Evolutionary conservation across 2,888 invertebrate species (phyloP), one percentile per base, ranked within the genome.

Genomic region (Busseola fusca): DNA sequence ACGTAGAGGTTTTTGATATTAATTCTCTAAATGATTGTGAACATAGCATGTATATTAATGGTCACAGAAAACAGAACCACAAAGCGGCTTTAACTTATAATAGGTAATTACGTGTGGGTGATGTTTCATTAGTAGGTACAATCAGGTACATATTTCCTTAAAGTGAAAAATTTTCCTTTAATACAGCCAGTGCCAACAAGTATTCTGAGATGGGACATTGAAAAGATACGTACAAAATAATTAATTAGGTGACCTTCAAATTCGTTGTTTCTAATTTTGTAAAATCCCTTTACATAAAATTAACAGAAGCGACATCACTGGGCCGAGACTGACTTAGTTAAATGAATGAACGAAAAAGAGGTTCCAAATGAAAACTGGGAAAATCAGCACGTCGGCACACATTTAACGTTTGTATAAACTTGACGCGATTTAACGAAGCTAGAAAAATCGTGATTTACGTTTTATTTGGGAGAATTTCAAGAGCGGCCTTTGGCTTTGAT

Each of bases 361-460:
- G 34, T 1, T 64, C 48, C 25, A 18, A 70, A 54, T 64, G 45
- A 54, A 42, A 64, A 76, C 18, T 30, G 9, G 14, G 52, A 30
- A 62, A 48, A 64, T 64, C 58, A 25, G 1, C 34, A 70, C 34
- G 48, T 40, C 52, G 30, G 56, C 40, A 63, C 14, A 42, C 25
- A 60, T 50, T 77, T 56, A 60, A 52, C 37, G 21, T 63, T 74
- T 74, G 7, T 25, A 30, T 67, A 27, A 62, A 52, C 21, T 57
- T 58, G 50, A 45, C 10, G 37, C 14, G 54, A 71, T 75, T 60
- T 60, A 60, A 71, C 72, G 78, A 77, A 75, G 52, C 40, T 34
- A 56, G 37, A 71, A 69, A 71, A 77, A 30, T 50, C 34, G 27
- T 40, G 45, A 34, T 69, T 34, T 34, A 34, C 7, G 48, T 21